Conservation (phyloP, 2,888 invertebrate genomes). For the Gnatocerus cornutus region DNA sequence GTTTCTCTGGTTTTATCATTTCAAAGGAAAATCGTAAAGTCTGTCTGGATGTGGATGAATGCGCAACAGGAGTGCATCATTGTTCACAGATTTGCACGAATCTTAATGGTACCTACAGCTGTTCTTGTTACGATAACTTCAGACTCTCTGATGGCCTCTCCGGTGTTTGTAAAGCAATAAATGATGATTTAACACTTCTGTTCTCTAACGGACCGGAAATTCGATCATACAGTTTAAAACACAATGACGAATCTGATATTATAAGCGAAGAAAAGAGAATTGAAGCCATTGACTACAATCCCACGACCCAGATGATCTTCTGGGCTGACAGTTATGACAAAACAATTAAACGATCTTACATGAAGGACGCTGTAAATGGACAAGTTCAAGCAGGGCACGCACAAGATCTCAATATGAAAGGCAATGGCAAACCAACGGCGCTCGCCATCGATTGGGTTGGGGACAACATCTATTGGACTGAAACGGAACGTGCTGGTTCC, state of each 20-base stretch:
- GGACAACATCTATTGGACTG: conserved; percentile 96
- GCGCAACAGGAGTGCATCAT: conserved; percentile 84
- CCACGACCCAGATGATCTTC: conserved; percentile 87
- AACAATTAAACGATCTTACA: conserved; percentile 92
- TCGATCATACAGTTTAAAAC: conserved; percentile 79
- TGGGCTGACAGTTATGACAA: conserved; percentile 96
- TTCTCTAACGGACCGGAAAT: conserved; percentile 92
- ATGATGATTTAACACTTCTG: conserved; percentile 79
- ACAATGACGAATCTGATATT: conserved; percentile 82
- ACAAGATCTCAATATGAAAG: conserved; percentile 90
- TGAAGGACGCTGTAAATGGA: conserved; percentile 86
- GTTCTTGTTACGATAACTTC: conserved; percentile 90
- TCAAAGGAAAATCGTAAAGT: conserved; percentile 85
- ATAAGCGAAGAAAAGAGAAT: conserved; percentile 91
- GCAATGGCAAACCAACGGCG: conserved; percentile 88
- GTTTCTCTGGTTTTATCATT: conserved; percentile 90
- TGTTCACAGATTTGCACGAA: conserved; percentile 97
- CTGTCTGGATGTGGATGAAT: conserved; percentile 94
- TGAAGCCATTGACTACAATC: conserved; percentile 93
- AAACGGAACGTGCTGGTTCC: conserved; percentile 83
- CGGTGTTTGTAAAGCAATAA: conserved; percentile 86
- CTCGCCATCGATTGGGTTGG: conserved; percentile 96
- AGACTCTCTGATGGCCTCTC: conserved; percentile 82
- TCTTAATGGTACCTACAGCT: conserved; percentile 90
- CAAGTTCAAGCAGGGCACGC: conserved; percentile 87